A percentile compares a stretch with the other conserved stretches of the same genome.
Conservation (phyloP, 2,113 vertebrate genomes). For the Phoenicopterus ruber region DNA sequence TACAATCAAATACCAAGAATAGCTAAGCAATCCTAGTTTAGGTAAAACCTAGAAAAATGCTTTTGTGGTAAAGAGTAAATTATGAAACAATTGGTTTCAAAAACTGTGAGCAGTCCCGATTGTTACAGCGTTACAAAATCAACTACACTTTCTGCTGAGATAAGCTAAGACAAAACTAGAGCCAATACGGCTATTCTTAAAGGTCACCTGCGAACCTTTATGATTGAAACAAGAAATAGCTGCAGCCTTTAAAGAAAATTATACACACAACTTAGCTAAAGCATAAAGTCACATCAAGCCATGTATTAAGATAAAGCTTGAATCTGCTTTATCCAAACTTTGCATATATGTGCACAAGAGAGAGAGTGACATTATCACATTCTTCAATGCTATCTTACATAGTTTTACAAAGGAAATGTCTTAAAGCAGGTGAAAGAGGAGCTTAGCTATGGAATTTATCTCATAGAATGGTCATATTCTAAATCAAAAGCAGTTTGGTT, state of each 20-base stretch:
- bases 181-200: not conserved
- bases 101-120: accelerated
- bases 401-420: not conserved
- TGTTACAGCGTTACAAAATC: not conserved
- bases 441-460: not conserved
- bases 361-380: not conserved
- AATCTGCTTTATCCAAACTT: not conserved
- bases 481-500: not conserved
- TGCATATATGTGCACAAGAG: accelerated
- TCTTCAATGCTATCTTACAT: not conserved
- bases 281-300: not conserved
- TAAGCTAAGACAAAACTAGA: not conserved
- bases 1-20: not conserved
- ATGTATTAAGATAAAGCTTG: not conserved
- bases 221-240: not conserved
- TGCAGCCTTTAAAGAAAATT: not conserved
- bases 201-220: not conserved
- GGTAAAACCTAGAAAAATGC: not conserved
- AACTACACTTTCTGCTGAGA: not conserved
- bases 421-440: not conserved
- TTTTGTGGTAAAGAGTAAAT: not conserved
- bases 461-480: not conserved
- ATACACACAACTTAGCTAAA: not conserved
- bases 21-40: not conserved
- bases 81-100: not conserved